phyloP scores from a whole-genome alignment of 1,140 invertebrate genomes.

The Nixonia krombeini region DNA sequence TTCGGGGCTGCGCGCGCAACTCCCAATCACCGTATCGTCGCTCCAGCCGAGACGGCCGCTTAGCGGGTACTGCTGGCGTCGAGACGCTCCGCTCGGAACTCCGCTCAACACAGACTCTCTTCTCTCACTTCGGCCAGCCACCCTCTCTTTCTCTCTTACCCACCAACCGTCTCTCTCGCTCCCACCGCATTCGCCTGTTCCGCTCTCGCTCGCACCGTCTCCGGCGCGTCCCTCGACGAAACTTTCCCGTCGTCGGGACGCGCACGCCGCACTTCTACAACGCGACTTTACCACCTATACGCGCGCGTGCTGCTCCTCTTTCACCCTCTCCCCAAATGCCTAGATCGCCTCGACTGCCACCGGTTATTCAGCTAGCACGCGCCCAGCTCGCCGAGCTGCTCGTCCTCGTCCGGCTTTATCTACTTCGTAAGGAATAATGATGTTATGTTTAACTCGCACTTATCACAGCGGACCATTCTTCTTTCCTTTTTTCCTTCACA shows the following conservation, averaged over 20 bases:
- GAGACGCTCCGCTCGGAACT: constrained; percentile 55
- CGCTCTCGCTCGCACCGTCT: not conserved
- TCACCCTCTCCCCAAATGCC: constrained; percentile 33
- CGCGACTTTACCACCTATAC: constrained; percentile 33
- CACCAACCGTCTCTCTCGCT: constrained; percentile 29
- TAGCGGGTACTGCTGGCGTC: constrained; percentile 69
- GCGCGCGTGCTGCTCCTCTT: constrained; percentile 36
- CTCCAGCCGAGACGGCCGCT: constrained; percentile 67
- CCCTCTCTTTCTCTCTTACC: not conserved
- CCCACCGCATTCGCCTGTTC: not conserved
- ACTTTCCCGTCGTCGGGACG: constrained; percentile 61
- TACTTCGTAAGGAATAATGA: not conserved
- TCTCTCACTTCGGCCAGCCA: constrained; percentile 27
- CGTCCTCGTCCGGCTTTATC: not conserved
- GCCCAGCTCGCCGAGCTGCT: not conserved
- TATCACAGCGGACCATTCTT: too few species aligned
- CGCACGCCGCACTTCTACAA: constrained; percentile 38
- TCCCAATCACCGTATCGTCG: constrained; percentile 44
- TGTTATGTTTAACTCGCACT: not conserved
- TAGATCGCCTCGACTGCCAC: constrained; percentile 15
- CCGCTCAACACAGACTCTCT: constrained; percentile 46
- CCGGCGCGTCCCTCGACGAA: constrained; percentile 43
- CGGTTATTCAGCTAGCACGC: constrained; percentile 9
- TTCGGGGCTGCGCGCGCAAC: constrained; percentile 38
- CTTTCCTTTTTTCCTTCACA: too few species aligned